These are phyloP conservation scores for Drosophila koepferae DNA, from an alignment of 2,888 invertebrate genomes.

Conservation along the genomic window DNA sequence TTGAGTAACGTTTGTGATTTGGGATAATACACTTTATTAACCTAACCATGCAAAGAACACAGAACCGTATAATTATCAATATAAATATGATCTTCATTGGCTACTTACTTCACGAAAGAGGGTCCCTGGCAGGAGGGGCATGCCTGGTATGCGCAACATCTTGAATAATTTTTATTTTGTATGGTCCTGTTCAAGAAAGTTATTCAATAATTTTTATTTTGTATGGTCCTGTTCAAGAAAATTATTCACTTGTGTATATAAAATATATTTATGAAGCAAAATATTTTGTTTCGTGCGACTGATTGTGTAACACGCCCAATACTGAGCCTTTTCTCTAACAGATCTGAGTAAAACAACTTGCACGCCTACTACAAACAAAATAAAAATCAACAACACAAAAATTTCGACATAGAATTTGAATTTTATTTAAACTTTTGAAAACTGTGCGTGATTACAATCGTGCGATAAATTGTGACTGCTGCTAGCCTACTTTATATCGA, in stretches of 20 bases:
- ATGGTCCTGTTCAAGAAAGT: conserved; percentile 5
- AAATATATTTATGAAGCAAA: conserved; percentile 1
- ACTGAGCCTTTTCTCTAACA: conserved; percentile 16
- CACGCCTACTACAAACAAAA: conserved; percentile 26
- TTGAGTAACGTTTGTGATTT: conserved; percentile 88
- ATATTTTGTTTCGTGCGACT: conserved; percentile 39
- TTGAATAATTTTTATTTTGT: conserved; percentile 44
- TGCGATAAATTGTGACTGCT: neutral
- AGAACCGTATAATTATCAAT: neutral
- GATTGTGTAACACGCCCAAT: conserved; percentile 38
- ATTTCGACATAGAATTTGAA: neutral
- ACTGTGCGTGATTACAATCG: neutral
- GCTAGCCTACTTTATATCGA: neutral
- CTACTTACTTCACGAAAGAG: conserved; percentile 88
- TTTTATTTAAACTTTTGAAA: conserved; percentile 7
- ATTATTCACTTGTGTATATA: conserved; percentile 34
- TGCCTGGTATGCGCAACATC: conserved; percentile 88
- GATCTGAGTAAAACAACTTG: neutral
- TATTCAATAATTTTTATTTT: conserved; percentile 19
- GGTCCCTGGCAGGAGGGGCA: conserved; percentile 91
- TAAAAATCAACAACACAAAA: neutral
- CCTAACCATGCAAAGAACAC: conserved; percentile 22
- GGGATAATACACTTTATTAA: conserved; percentile 82
- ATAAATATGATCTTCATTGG: neutral
- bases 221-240: conserved; percentile 9